A percentile compares a stretch with the other conserved stretches of the same genome.
These are phyloP conservation scores for Drosophila willistoni DNA, from an alignment of 1,140 invertebrate genomes.

Conservation along the genomic window DNA sequence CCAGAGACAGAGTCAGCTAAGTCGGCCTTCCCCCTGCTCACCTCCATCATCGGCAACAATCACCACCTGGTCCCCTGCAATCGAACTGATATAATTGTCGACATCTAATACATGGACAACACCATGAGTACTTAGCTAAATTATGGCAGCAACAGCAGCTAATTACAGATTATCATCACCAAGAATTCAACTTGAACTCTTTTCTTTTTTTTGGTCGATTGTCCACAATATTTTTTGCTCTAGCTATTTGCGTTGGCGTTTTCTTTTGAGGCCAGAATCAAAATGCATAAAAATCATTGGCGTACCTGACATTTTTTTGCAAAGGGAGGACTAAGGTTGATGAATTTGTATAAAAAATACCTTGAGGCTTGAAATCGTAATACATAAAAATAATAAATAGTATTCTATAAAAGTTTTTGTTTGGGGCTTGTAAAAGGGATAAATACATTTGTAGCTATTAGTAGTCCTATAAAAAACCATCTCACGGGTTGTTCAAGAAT, in stretches of 20 bases:
- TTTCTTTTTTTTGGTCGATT: slow-evolving; percentile 19
- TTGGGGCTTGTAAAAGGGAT: too few species aligned
- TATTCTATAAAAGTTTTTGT: too few species aligned
- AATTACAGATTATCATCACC: slow-evolving; percentile 62
- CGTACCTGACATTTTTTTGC: not conserved
- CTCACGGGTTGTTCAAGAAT: too few species aligned
- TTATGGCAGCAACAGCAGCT: slow-evolving; percentile 53
- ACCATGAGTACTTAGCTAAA: slow-evolving; percentile 31
- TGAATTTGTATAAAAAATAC: too few species aligned
- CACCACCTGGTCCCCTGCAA: slow-evolving; percentile 48
- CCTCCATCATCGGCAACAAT: slow-evolving; percentile 29
- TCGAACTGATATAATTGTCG: slow-evolving; percentile 46
- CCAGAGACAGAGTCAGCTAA: slow-evolving; percentile 5
- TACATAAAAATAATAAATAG: too few species aligned
- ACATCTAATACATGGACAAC: slow-evolving; percentile 7
- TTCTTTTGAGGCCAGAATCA: not conserved
- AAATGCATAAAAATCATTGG: slow-evolving; percentile 2
- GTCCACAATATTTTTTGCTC: slow-evolving; percentile 5
- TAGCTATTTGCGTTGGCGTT: slow-evolving; percentile 31
- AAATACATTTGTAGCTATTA: too few species aligned
- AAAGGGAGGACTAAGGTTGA: not conserved
- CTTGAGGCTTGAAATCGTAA: too few species aligned
- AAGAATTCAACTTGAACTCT: slow-evolving; percentile 65
- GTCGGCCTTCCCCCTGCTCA: not conserved
- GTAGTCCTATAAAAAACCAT: too few species aligned